These are phyloP conservation scores for Pangasianodon hypophthalmus DNA, from an alignment of 2,113 vertebrate species.

Conservation along the genomic window DNA sequence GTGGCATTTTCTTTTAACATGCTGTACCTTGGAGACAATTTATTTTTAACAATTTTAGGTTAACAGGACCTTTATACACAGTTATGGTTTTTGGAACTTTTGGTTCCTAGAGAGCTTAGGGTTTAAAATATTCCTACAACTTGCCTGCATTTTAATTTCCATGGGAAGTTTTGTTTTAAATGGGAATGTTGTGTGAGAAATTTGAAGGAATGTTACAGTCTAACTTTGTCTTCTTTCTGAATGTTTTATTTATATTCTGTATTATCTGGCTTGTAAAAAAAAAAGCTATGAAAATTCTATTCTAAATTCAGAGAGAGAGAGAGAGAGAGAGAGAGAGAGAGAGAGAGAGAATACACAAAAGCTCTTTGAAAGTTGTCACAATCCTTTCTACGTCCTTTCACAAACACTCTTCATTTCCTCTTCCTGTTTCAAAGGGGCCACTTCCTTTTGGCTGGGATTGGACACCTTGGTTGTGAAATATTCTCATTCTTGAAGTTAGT, in stretches of 20 bases:
- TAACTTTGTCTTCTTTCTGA: neutral
- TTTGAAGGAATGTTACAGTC: neutral
- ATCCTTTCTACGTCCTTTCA: slow-evolving; percentile 46
- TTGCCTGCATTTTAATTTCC: neutral
- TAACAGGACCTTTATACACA: neutral
- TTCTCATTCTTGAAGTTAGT: neutral
- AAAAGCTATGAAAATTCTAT: neutral
- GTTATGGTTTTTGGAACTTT: neutral
- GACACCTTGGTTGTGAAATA: slow-evolving; percentile 49
- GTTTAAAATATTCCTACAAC: neutral
- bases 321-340: neutral
- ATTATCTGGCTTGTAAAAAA: neutral
- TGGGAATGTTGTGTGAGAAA: neutral
- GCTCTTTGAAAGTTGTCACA: slow-evolving; percentile 36
- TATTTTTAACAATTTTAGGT: no score
- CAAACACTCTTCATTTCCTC: slow-evolving; percentile 54
- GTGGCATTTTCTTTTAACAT: no score
- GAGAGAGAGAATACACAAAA: slow-evolving; percentile 10
- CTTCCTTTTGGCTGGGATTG: slow-evolving; percentile 47
- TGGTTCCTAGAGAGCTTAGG: neutral
- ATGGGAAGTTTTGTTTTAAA: neutral
- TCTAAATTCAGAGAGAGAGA: neutral
- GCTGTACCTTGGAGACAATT: no score
- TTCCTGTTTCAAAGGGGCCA: slow-evolving; percentile 48
- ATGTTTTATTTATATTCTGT: neutral